A percentile compares a stretch with the other conserved stretches of the same genome.
Conservation (phyloP, 1,140 invertebrate species). For the Eriocheir sinensis region DNA sequence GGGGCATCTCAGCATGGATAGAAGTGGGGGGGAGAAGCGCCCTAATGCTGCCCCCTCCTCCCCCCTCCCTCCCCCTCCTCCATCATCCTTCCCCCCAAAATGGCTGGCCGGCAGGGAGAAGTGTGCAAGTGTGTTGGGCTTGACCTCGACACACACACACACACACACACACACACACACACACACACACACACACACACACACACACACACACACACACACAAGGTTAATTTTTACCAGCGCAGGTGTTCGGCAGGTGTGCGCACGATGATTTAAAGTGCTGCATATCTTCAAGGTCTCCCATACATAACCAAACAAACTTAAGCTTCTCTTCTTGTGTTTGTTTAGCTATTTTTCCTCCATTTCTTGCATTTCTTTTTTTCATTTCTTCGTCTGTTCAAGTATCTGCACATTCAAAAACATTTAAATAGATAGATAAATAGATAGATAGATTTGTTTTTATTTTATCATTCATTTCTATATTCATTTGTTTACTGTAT, state of each 20-base stretch:
- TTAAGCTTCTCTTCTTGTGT: too few relatives aligned
- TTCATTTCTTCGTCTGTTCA: too few relatives aligned
- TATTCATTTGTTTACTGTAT: too few relatives aligned
- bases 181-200: conserved; percentile 14
- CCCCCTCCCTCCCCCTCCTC: not conserved
- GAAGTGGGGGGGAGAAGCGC: not conserved
- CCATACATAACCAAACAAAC: not conserved
- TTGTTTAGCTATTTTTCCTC: too few relatives aligned
- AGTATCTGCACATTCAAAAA: too few relatives aligned
- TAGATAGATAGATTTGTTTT: too few relatives aligned
- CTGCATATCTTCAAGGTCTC: not conserved
- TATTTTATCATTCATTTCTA: too few relatives aligned
- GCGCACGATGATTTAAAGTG: not conserved
- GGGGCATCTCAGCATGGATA: too few relatives aligned
- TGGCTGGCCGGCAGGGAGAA: too few relatives aligned
- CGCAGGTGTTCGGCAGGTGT: conserved; percentile 9
- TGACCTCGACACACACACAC: not conserved
- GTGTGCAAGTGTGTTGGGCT: not conserved
- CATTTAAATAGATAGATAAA: too few relatives aligned
- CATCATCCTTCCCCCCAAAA: not conserved
- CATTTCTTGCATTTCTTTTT: too few relatives aligned
- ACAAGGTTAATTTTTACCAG: not conserved
- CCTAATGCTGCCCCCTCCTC: not conserved
- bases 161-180: not conserved
- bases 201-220: not conserved